Conservation (phyloP, 2,797 vertebrate genomes). For the Hyperoplus immaculatus region DNA sequence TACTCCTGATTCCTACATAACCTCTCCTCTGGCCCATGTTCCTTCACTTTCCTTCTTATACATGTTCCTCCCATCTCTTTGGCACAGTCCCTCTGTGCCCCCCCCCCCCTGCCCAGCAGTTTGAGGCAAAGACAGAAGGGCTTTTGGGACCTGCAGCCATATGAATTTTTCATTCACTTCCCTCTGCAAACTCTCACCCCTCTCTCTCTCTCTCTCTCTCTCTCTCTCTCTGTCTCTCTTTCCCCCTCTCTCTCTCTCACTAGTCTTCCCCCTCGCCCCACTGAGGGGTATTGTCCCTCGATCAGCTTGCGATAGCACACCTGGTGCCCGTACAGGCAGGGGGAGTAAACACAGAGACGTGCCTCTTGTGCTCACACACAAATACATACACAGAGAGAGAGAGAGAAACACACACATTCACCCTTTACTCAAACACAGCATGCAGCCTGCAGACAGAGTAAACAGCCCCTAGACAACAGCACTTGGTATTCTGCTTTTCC, state of each 20-base stretch:
- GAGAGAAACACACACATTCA: constrained; percentile 28
- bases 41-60: constrained; percentile 23
- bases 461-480: constrained; percentile 65
- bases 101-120: constrained; percentile 67
- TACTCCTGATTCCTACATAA: constrained; percentile 66
- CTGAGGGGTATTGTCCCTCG: constrained; percentile 66
- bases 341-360: constrained; percentile 60
- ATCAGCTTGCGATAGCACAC: constrained; percentile 66
- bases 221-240: constrained; percentile 48
- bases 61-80: constrained; percentile 47
- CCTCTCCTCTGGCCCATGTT: constrained; percentile 46
- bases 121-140: constrained; percentile 82
- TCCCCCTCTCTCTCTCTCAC: constrained; percentile 2
- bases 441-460: constrained; percentile 69
- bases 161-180: constrained; percentile 85
- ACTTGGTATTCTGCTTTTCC: constrained; percentile 58
- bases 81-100: constrained; percentile 59
- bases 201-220: constrained; percentile 29
- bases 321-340: constrained; percentile 64
- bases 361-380: background rate
- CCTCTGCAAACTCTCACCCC: constrained; percentile 60
- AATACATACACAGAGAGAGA: background rate
- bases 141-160: constrained; percentile 79
- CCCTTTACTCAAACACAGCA: constrained; percentile 62
- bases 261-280: constrained; percentile 43